Evolutionary conservation across 2,797 vertebrate genomes (phyloP).

Genomic region (Falco concolor): DNA sequence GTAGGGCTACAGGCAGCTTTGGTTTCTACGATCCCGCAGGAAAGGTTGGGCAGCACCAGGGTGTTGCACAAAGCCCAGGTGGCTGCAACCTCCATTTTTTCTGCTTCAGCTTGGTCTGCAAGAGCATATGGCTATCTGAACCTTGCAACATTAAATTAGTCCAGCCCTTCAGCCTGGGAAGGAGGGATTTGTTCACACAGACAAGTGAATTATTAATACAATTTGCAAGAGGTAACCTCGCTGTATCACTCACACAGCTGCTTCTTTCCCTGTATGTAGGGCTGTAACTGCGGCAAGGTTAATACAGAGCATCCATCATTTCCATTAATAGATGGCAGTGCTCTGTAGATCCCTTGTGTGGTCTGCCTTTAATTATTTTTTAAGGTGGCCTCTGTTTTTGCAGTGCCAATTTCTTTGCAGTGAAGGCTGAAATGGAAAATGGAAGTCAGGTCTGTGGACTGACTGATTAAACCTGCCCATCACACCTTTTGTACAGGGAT

Average conservation of each 20-base stretch:
- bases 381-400: slow-evolving; percentile 32
- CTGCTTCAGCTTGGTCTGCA: not conserved
- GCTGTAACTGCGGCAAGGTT: slow-evolving; percentile 36
- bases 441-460: not conserved
- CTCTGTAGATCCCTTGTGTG: slow-evolving; percentile 21
- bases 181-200: slow-evolving; percentile 16
- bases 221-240: slow-evolving; percentile 47
- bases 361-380: slow-evolving; percentile 60
- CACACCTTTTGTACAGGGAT: not conserved
- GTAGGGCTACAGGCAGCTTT: not conserved
- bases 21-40: not conserved
- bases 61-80: not conserved
- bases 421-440: not conserved
- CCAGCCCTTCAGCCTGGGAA: not conserved
- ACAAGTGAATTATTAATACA: slow-evolving; percentile 58
- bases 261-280: not conserved
- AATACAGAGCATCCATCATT: slow-evolving; percentile 62
- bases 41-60: not conserved
- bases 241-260: slow-evolving; percentile 12
- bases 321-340: slow-evolving; percentile 47
- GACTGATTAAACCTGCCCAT: slow-evolving; percentile 34
- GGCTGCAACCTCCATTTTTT: not conserved
- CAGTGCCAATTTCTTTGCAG: not conserved
- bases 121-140: not conserved
- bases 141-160: not conserved